Base-by-base conservation (phyloP, 2,888 invertebrate species). In the Cantharis rustica region DNA sequence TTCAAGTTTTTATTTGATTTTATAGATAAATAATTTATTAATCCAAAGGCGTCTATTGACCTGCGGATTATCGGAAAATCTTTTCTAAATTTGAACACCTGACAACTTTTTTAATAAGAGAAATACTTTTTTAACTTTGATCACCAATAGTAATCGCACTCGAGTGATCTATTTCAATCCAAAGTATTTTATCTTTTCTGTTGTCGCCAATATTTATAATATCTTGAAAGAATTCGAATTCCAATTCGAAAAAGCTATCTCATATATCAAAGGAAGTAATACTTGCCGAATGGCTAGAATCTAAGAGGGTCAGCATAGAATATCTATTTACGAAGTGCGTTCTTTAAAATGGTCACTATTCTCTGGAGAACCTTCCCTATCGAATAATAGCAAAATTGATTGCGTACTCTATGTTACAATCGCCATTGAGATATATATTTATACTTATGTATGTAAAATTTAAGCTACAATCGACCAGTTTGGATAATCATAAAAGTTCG, bases 221-320 rank as follows among this genome's bases (percentile, higher is more conserved):
- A 83, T 83, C 81, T 80, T 83, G 83, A 83, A 82, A 84, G 85
- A 86, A 86, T 86, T 84, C 84, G 84, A 84, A 84, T 85, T 83
- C 81, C 82, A 84, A 84, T 85, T 82, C 81, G 80, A 82, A 84
- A 77, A 83, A 85, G 85, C 86, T 82, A 86, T 87, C 86, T 87
- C 86, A 84, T 87, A 87, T 87, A 87, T 87, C 87, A 88, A 88
- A 88, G 88, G 86, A 86, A 86, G 87, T 86, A 87, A 88, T 88
- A 88, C 88, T 88, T 86, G 85, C 83, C 84, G 85, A 87, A 86
- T 85, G 83, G 86, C 83, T 81, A 79, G 80, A 81, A 80, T 81
- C 80, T 79, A 80, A 80, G 81, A 82, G 84, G 85, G 85, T 84
- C 86, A 84, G 84, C 83, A 83, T 80, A 83, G 84, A 85, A 86